Base-by-base conservation (phyloP, 2,888 invertebrate genomes). In the Neuroscelio doddi region DNA sequence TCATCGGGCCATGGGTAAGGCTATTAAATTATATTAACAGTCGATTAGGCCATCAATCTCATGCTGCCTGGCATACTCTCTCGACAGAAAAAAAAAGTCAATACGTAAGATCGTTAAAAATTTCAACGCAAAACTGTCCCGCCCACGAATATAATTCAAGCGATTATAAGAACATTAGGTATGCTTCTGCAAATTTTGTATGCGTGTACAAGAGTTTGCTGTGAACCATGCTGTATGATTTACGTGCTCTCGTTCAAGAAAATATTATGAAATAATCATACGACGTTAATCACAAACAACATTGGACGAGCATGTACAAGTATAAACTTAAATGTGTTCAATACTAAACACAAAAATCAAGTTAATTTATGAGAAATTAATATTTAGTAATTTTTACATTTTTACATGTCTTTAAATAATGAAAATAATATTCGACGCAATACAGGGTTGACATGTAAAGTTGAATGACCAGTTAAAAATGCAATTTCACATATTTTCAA, bases 161-260 rank as follows among this genome's bases (percentile, higher is more conserved):
- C 66, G 69, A 71, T 72, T 74, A 74, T 71, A 72, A 74, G 59
- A 36, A 17, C 70, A 74, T 74, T 74, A 71, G 53, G 34, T 49
- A 44, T 29, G 32, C 38, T 45, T 24, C 39, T 44, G 44, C 15
- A 44, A 29, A 44, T 39, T 52, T 52, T 24, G 42, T 15, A 26
- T 41, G 42, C 26, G 24, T 44, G 52, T 44, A 32, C 3, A 8
- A 24, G 34, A 29, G 27, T 44, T 12, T 36, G 42, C 27, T 27
- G 24, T 16, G 42, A 24, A 17, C 34, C 34, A 34, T 24, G 32
- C 42, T 36, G 21, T 39, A 15, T 53, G 30, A 53, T 46, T 45
- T 39, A 46, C 29, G 36, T 34, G 44, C 21, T 44, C 36, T 36
- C 38, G 10, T 53, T 24, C 10, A 26, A 53, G 45, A 53, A 42